Evolutionary conservation across 2,113 vertebrate species (phyloP), one percentile per base, ranked within the genome.

Genomic region (Drymodes brunneopygia): DNA sequence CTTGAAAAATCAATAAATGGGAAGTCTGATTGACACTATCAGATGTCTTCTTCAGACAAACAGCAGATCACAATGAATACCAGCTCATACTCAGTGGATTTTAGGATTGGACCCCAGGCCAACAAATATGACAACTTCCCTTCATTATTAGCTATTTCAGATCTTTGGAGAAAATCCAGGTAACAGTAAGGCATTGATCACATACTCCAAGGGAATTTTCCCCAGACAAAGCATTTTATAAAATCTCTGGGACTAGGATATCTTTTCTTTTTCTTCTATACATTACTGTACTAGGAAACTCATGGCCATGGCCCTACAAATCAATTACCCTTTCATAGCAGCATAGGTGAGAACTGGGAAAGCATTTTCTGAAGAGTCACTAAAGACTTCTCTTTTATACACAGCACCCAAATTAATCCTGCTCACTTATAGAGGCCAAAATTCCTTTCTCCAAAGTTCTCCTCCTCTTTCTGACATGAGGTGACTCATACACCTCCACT

Each of bases 41-140:
- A 70, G 75, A 90, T 83, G 83, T 94, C 86, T 94, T 96, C 91
- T 89, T 94, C 78, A 79, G 50, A 65, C 42, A 86, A 91, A 85
- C 50, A 78, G 40, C 44, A 91, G 65, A 84, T 61, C 66, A 82
- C 66, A 54, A 77, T 33, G 44, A 69, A 90, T n/a, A 90, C 29
- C 78, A 90, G 81, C 33, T 83, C 72, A 54, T 36, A 56, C 24
- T 50, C 51, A 47, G 38, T 47, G 51, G 29, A 56, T 58, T 88
- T 93, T 74, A 72, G 50, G 42, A 77, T 73, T 93, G 71, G 36
- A 50, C 21, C 36, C 31, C 35, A 66, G 35, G 51, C 50, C 74
- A 74, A 75, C 42, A 81, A 86, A 72, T 47, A 81, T 61, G 27
- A 92, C 60, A 88, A 77, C 60, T 75, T 75, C 58, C 88, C 45